phyloP scores from a whole-genome alignment of 2,888 invertebrate genomes.

The Lycia hirtaria region DNA sequence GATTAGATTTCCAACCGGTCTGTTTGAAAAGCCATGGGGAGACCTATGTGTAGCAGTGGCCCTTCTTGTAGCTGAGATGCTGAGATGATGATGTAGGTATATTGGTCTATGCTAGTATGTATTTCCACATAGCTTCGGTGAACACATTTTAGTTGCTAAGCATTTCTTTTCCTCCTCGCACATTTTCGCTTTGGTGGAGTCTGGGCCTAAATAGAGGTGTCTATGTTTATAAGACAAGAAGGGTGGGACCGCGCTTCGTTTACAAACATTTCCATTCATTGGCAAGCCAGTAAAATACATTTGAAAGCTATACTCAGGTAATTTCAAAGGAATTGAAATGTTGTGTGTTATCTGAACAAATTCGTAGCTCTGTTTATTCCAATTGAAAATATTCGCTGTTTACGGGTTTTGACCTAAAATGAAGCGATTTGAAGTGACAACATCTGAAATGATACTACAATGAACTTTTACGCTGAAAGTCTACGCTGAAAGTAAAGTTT shows the following conservation, averaged over 20 bases:
- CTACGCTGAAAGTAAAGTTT: no score
- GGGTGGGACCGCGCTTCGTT: slow-evolving; percentile 58
- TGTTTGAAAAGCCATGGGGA: no score
- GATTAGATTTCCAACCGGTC: no score
- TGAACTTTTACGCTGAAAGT: no score
- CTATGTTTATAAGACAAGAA: slow-evolving; percentile 60
- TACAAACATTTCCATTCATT: slow-evolving; percentile 67
- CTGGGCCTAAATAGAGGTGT: slow-evolving; percentile 55
- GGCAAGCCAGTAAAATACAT: slow-evolving; percentile 36
- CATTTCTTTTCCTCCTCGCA: slow-evolving; percentile 47
- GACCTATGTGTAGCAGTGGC: no score
- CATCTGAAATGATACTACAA: no score
- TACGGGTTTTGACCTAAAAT: slow-evolving; percentile 1
- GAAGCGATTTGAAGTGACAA: not conserved
- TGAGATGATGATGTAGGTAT: no score
- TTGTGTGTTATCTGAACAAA: slow-evolving; percentile 6
- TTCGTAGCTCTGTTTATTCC: not conserved
- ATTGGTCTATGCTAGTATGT: no score
- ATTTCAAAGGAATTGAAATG: slow-evolving; percentile 26
- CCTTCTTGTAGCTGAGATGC: no score
- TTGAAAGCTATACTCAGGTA: slow-evolving; percentile 21
- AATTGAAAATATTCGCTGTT: slow-evolving; percentile 11
- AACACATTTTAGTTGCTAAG: no score
- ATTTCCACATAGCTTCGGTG: no score
- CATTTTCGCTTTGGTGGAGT: slow-evolving; percentile 58